Evolutionary conservation across 2,113 vertebrate genomes (phyloP), one percentile per base, ranked within the genome.

Genomic region (Petaurus breviceps): DNA sequence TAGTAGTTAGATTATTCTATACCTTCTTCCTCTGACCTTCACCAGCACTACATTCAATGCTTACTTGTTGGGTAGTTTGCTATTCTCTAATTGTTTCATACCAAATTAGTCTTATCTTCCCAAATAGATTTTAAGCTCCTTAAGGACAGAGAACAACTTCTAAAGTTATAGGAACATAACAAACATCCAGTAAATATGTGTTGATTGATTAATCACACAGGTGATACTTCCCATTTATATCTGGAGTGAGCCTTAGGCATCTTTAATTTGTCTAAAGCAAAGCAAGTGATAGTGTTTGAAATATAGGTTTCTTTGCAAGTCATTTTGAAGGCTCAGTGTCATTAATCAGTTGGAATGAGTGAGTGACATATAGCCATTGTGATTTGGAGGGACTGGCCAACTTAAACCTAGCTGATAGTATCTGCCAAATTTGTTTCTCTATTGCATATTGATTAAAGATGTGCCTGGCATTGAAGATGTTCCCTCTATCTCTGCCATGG

Each of bases 381-480:
- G 26, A 93, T 93, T 95, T 91, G 95, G 98, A 97, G 96, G 96
- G 55, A 96, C 93, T 96, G 90, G 94, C 37, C 96, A 51, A 49
- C 28, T 14, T 54, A 43, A 49, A 51, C 97, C 55, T 94, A 96
- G 84, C 11, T 96, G 96, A 97, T 97, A 95, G 93, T 95, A 97
- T 92, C 68, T 96, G 92, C 89, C 93, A 96, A 95, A 97, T 92
- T 14, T 96, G 97, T 91, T 95, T 97, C 96, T 98, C 97, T 94
- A 89, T 97, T 97, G 95, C 26, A 6, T 97, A 97, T 97, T 96
- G 98, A 97, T 97, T 97, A 93, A 89, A 91, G 24, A 43, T 92
- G 95, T 97, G 52, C 37, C 89, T 95, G 94, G 90, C 89, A 95
- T 96, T 94, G 89, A 90, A 46, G 51, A 51, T 0, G 0, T 94